phyloP scores from a whole-genome alignment of 2,113 vertebrate genomes.

The Dasyurus viverrinus region DNA sequence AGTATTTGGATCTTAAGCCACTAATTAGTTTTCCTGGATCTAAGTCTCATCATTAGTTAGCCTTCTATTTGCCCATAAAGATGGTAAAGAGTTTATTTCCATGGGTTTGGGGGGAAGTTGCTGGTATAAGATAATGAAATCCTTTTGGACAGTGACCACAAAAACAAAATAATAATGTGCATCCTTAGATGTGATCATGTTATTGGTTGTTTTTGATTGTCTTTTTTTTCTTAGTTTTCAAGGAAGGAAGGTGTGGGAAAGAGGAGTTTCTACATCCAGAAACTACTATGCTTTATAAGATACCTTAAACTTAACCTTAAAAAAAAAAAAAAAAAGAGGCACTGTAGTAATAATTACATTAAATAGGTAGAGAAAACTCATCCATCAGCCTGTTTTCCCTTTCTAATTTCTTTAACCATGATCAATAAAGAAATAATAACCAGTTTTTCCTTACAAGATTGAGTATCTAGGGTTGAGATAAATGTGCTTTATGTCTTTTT shows the following conservation, averaged over 20 bases:
- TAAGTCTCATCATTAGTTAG: constrained; percentile 44
- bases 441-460: background rate
- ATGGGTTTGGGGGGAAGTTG: background rate
- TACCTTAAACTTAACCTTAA: background rate
- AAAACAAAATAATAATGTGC: background rate
- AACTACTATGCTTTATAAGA: background rate
- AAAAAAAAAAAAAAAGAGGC: constrained; percentile 7
- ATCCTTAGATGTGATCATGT: background rate
- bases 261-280: background rate
- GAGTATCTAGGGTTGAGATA: background rate
- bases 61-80: constrained; percentile 15
- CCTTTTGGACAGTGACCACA: background rate
- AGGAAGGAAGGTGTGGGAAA: background rate
- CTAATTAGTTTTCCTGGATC: background rate
- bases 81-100: constrained; percentile 12
- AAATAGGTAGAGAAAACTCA: constrained; percentile 19
- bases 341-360: background rate
- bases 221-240: background rate
- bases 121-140: background rate
- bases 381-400: background rate
- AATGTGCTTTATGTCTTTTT: background rate
- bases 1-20: background rate
- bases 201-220: background rate
- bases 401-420: constrained; percentile 15
- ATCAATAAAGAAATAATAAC: background rate